A percentile compares a stretch with the other conserved stretches of the same genome.
These are phyloP conservation scores for Lucinisca nassula DNA, from an alignment of 2,888 invertebrate species.

Conservation along the genomic window DNA sequence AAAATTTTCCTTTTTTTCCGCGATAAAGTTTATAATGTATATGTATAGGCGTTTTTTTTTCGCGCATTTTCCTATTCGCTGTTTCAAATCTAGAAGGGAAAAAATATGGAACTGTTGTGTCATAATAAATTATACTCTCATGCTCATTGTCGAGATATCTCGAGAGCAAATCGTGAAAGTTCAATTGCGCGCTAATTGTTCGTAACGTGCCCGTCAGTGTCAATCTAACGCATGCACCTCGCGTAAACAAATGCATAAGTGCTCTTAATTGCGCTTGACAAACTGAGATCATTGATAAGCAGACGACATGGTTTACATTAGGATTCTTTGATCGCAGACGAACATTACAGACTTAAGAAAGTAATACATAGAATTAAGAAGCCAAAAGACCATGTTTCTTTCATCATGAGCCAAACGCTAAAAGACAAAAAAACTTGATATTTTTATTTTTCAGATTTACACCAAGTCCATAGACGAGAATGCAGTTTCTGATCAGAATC, in stretches of 20 bases:
- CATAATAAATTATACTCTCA: not conserved
- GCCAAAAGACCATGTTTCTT: not conserved
- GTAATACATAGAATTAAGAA: not conserved
- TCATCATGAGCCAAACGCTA: too few species aligned
- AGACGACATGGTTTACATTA: constrained; percentile 15
- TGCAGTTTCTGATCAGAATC: too few species aligned
- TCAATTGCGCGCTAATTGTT: constrained; percentile 19
- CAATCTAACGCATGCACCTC: constrained; percentile 17
- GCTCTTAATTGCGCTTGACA: constrained; percentile 10
- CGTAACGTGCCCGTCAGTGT: constrained; percentile 16
- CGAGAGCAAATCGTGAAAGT: constrained; percentile 5
- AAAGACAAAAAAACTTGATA: too few species aligned
- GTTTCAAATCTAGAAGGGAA: too few species aligned
- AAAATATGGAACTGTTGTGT: not conserved
- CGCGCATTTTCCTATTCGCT: too few species aligned
- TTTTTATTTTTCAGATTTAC: too few species aligned
- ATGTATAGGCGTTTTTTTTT: too few species aligned
- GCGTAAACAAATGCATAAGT: not conserved
- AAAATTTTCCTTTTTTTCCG: too few species aligned
- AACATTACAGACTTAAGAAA: not conserved
- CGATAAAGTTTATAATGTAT: too few species aligned
- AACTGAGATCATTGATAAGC: not conserved
- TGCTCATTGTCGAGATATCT: not conserved
- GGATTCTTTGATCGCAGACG: constrained; percentile 6
- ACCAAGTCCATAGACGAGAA: too few species aligned